A percentile compares a stretch with the other conserved stretches of the same genome.
Evolutionary conservation across 2,797 vertebrate genomes (phyloP).

Genomic region (Miichthys miiuy): DNA sequence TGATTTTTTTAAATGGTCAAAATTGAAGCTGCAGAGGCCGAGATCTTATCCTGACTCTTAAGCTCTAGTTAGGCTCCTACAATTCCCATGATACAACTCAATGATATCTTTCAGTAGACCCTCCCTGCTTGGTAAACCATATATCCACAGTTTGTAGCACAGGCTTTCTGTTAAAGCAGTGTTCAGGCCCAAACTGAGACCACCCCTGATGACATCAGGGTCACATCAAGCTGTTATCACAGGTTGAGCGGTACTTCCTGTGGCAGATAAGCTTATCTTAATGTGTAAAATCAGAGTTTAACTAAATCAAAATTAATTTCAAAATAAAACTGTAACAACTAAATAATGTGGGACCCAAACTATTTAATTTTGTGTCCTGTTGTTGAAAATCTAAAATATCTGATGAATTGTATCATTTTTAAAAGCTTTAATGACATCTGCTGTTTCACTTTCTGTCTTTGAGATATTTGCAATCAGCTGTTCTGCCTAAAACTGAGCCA

Average conservation of each 20-base stretch:
- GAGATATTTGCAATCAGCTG: background rate
- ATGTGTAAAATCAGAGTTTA: background rate
- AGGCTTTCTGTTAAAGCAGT: too few relatives aligned
- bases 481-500: constrained; percentile 5
- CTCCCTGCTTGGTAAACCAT: too few relatives aligned
- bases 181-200: background rate
- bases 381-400: constrained; percentile 18
- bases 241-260: too few relatives aligned
- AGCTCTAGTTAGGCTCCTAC: background rate
- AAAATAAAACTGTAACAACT: background rate
- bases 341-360: constrained; percentile 35
- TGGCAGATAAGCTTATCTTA: background rate
- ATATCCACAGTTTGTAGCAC: too few relatives aligned
- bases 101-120: background rate
- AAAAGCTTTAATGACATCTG: background rate
- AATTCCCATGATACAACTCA: constrained; percentile 13
- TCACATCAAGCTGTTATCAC: too few relatives aligned
- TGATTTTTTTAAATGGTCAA: too few relatives aligned
- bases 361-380: background rate
- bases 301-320: background rate
- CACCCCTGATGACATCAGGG: background rate
- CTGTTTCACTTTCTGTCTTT: background rate
- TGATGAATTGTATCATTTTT: background rate
- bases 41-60: background rate
- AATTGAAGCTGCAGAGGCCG: background rate